A percentile compares a stretch with the other conserved stretches of the same genome.
Conservation (phyloP, 2,113 vertebrate genomes). For the Edolisoma coerulescens region DNA sequence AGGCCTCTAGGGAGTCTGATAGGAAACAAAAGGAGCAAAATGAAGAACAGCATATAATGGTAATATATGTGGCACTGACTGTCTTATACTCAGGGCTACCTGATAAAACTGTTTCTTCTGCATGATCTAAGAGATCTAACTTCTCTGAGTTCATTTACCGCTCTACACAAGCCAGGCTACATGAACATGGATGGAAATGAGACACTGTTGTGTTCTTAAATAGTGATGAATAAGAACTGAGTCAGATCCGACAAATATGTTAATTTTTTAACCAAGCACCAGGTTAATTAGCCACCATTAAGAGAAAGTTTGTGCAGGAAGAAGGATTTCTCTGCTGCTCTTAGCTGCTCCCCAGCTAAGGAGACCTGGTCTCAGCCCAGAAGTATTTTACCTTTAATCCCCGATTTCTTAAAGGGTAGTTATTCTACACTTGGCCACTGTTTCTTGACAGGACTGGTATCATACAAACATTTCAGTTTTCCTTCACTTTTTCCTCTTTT, state of each 20-base stretch:
- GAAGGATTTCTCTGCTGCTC: not conserved
- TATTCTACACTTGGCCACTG: not conserved
- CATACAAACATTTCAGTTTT: not conserved
- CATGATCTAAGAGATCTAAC: not conserved
- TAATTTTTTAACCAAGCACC: not conserved
- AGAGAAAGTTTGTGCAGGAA: not conserved
- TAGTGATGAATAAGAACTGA: not conserved
- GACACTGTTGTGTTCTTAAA: not conserved
- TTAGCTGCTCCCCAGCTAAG: not conserved
- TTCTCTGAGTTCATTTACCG: not conserved
- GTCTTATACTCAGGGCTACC: not conserved
- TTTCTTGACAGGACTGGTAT: not conserved
- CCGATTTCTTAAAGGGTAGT: not conserved
- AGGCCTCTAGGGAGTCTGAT: slow-evolving; percentile 15
- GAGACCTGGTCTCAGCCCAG: not conserved
- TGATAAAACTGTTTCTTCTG: not conserved
- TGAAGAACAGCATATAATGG: not conserved
- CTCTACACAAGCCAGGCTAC: not conserved
- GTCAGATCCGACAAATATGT: slow-evolving; percentile 22
- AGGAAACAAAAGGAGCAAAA: slow-evolving; percentile 43
- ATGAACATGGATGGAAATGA: not conserved
- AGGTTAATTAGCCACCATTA: not conserved
- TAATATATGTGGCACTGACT: not conserved
- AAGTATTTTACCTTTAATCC: not conserved
- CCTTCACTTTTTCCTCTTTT: not conserved